Evolutionary conservation across 2,113 vertebrate genomes (phyloP), one percentile per base, ranked within the genome.

Genomic region (Pantherophis guttatus): DNA sequence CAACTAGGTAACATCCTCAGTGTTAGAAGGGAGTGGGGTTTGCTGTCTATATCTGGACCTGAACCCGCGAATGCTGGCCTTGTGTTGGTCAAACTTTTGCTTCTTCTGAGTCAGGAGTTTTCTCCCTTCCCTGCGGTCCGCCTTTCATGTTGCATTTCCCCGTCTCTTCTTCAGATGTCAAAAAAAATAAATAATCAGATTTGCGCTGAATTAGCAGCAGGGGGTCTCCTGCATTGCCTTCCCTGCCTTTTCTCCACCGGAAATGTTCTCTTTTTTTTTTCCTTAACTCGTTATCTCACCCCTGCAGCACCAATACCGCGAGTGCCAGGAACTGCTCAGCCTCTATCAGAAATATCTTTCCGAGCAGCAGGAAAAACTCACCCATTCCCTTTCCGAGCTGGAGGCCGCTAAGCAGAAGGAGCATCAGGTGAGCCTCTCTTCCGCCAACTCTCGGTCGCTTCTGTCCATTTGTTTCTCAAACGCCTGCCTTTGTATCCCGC

Each of bases 271-370:
- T 21, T 57, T 58, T 23, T 23, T 23, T 58, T 24, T 59, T 9
- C 58, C 98, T 99, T 99, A 98, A 99, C 98, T 95, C 96, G 48
- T 59, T 88, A 92, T 95, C 95, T 95, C 93, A 99, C 99, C 98
- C 97, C 97, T 99, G 92, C 99, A 99, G 94, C 98, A 98, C 95
- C 99, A 99, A 95, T 99, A 99, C 96, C 98, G 96, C 97, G 99
- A 99, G 96, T 99, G 99, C 95, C 99, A 99, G 97, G 99, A 99
- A 97, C 98, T 99, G 96, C 96, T 99, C 87, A 98, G 97, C 33
- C 98, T 99, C n/a, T 99, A 99, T 97, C 99, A 99, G 97, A 98
- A 98, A 94, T 99, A 99, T 93, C 98, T 99, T 15, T 98, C 98
- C 86, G 98, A 99, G 95, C 99, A 99, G 96, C 98, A 99, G 94